Percentiles rank a stretch among this genome's conserved stretches.
These are phyloP conservation scores for Athrips mouffetella DNA, from an alignment of 2,888 invertebrate species.

Conservation along the genomic window DNA sequence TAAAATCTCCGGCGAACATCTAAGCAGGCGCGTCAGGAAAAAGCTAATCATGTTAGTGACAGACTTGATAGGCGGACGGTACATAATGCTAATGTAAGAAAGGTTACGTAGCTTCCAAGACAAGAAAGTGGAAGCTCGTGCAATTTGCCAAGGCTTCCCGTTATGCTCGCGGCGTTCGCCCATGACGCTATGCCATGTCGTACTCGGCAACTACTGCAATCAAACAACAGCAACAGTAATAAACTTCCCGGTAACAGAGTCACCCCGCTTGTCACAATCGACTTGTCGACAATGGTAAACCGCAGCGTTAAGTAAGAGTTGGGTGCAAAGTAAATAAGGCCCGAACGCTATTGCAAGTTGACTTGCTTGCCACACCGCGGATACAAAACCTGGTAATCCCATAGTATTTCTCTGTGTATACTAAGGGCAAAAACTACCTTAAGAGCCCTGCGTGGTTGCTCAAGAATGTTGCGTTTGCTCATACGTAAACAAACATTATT, in stretches of 20 bases:
- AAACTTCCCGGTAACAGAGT: conserved; percentile 53
- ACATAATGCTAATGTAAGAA: conserved; percentile 7
- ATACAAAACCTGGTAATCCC: conserved; percentile 2
- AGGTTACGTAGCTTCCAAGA: conserved; percentile 46
- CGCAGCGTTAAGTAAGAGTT: conserved; percentile 10
- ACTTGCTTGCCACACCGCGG: conserved; percentile 6
- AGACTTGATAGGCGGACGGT: conserved; percentile 10
- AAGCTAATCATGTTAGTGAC: conserved; percentile 11
- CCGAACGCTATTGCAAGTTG: conserved; percentile 3
- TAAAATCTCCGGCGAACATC: neutral
- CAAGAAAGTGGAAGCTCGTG: conserved; percentile 14
- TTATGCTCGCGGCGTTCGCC: conserved; percentile 22
- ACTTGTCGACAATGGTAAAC: conserved; percentile 15
- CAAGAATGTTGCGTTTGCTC: conserved; percentile 1
- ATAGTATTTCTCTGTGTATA: neutral
- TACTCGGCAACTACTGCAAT: conserved; percentile 48
- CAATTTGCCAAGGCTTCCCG: conserved; percentile 6
- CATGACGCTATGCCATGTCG: conserved; percentile 43
- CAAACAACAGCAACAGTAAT: conserved; percentile 52
- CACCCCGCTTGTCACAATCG: conserved; percentile 29
- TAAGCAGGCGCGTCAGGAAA: conserved; percentile 3
- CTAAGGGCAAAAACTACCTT: neutral
- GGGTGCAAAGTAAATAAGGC: conserved; percentile 8
- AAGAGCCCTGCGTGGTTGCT: neutral
- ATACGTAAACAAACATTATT: conserved; percentile 12